Percentiles rank a stretch among this genome's conserved stretches.
These are phyloP conservation scores for Watsonalla cultraria DNA, from an alignment of 2,888 invertebrate species.

Conservation along the genomic window DNA sequence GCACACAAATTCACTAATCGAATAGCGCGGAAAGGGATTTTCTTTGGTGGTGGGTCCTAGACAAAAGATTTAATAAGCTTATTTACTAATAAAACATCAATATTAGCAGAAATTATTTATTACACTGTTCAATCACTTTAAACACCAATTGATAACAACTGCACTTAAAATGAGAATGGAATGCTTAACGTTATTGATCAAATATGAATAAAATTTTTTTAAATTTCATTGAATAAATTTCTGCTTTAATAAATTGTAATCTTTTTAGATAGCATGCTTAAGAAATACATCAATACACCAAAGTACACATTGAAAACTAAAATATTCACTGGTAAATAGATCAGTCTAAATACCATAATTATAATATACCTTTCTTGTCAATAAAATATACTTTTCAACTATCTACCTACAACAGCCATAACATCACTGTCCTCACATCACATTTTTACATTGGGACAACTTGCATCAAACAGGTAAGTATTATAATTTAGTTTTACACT, in stretches of 20 bases:
- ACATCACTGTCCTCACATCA: constrained; percentile 34
- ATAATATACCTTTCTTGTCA: constrained; percentile 5
- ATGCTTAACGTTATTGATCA: constrained; percentile 14
- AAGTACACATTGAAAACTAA: too few relatives aligned
- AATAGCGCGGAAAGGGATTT: too few relatives aligned
- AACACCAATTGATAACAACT: not conserved
- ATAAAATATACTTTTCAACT: constrained; percentile 23
- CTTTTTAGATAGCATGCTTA: not conserved
- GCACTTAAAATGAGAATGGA: constrained; percentile 12
- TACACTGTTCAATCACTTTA: constrained; percentile 10
- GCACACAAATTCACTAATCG: too few relatives aligned
- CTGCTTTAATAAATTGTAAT: too few relatives aligned
- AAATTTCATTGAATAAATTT: not conserved
- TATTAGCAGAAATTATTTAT: constrained; percentile 21
- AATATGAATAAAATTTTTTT: constrained; percentile 4
- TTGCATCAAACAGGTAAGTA: constrained; percentile 5
- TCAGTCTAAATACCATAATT: not conserved
- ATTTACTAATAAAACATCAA: not conserved
- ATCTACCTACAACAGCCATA: constrained; percentile 36
- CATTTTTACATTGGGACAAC: constrained; percentile 25
- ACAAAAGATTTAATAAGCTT: too few relatives aligned
- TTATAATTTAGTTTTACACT: too few relatives aligned
- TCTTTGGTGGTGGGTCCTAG: too few relatives aligned
- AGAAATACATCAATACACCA: too few relatives aligned
- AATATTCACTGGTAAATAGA: not conserved